Conservation (phyloP, 2,888 invertebrate genomes). For the Caenorhabditis imperialis region DNA sequence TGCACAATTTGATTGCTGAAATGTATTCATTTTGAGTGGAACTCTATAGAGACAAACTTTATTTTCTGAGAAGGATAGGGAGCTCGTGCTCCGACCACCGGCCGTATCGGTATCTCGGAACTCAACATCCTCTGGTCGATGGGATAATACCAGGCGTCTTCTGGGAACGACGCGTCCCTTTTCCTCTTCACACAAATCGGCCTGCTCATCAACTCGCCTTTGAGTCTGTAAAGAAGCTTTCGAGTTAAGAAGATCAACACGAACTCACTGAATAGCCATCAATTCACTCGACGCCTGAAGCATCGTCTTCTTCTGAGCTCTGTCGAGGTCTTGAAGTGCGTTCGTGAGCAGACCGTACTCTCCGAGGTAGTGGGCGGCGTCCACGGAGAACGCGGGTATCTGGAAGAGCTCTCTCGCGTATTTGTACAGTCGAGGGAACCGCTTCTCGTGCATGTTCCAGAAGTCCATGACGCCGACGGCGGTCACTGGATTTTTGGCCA, state of each 20-base stretch:
- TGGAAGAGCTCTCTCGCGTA: slow-evolving; percentile 17
- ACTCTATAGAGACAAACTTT: too few species aligned
- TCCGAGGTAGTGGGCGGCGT: slow-evolving; percentile 26
- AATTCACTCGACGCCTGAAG: slow-evolving; percentile 24
- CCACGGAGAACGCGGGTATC: slow-evolving; percentile 26
- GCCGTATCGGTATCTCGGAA: too few species aligned
- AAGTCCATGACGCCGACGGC: slow-evolving; percentile 14
- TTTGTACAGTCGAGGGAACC: slow-evolving; percentile 15
- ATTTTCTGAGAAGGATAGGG: too few species aligned
- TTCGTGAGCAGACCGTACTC: slow-evolving; percentile 24
- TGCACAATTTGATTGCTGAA: too few species aligned
- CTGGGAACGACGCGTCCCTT: slow-evolving; percentile 6
- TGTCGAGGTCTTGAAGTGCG: slow-evolving; percentile 15
- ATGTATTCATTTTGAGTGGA: too few species aligned
- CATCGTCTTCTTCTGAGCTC: slow-evolving; percentile 4
- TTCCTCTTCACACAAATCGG: slow-evolving; percentile 37
- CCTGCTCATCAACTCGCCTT: slow-evolving; percentile 10
- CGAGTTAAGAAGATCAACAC: background rate
- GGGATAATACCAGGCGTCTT: slow-evolving; percentile 30
- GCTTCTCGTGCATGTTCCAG: slow-evolving; percentile 4
- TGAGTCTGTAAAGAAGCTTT: slow-evolving; percentile 16
- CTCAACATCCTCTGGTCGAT: too few species aligned
- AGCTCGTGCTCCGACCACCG: too few species aligned
- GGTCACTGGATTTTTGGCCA: background rate
- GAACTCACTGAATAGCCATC: slow-evolving; percentile 16